These are phyloP conservation scores for Epinephelus cyanopodus DNA, from an alignment of 2,113 vertebrate species.

Conservation along the genomic window DNA sequence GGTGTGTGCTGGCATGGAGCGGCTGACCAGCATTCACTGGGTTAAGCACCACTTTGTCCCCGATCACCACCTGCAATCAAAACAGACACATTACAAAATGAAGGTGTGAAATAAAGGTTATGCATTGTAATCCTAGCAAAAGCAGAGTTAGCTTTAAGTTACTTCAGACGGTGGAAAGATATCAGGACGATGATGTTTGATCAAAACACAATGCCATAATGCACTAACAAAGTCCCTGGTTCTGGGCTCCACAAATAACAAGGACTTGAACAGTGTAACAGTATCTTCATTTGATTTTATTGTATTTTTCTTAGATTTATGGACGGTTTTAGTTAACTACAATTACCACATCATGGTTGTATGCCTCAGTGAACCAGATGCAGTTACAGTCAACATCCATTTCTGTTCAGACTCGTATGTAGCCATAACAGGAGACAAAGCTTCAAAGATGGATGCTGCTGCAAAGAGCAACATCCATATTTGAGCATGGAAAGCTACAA, in stretches of 20 bases:
- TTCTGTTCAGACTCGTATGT: too few species aligned
- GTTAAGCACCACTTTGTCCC: constrained; percentile 98
- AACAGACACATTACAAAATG: constrained; percentile 16
- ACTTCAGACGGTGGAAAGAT: neutral
- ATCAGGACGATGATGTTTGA: neutral
- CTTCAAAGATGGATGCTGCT: too few species aligned
- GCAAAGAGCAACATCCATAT: too few species aligned
- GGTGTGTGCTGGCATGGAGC: constrained; percentile 96
- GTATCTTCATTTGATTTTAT: neutral
- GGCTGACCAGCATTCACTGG: constrained; percentile 98
- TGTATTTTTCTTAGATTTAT: neutral
- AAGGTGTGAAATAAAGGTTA: neutral
- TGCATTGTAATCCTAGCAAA: neutral
- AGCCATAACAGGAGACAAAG: too few species aligned
- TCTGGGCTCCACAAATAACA: neutral
- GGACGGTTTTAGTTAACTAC: too few species aligned
- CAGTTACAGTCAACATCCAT: too few species aligned
- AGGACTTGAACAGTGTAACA: neutral
- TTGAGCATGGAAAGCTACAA: too few species aligned
- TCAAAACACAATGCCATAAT: neutral
- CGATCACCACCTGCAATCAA: constrained; percentile 93
- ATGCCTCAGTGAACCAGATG: too few species aligned
- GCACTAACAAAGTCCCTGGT: neutral
- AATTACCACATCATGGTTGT: too few species aligned
- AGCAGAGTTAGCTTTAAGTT: neutral